These are phyloP conservation scores for Nibea albiflora DNA, from an alignment of 2,113 vertebrate genomes.

Conservation along the genomic window DNA sequence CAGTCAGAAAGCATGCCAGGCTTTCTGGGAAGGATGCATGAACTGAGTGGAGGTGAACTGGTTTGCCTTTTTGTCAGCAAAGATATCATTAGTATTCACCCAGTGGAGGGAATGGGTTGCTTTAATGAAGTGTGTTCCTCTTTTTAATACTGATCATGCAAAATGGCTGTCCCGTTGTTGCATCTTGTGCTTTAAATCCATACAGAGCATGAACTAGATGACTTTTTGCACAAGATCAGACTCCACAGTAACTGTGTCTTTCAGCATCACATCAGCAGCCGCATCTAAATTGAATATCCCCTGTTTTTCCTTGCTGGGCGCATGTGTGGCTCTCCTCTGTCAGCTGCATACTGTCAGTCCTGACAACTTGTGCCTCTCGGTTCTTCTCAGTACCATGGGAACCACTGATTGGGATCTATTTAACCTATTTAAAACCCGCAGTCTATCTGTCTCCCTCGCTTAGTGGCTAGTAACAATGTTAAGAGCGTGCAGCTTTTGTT, in stretches of 20 bases:
- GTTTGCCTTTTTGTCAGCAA: background rate
- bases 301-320: conserved; percentile 9
- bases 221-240: background rate
- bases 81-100: background rate
- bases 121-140: background rate
- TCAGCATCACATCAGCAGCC: conserved; percentile 23
- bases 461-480: conserved; percentile 10
- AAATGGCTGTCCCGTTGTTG: background rate
- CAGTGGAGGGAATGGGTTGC: background rate
- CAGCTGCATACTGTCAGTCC: conserved; percentile 31
- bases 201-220: background rate
- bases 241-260: conserved; percentile 13
- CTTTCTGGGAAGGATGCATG: background rate
- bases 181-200: background rate
- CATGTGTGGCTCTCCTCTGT: conserved; percentile 24
- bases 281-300: conserved; percentile 19
- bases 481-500: background rate
- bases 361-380: conserved; percentile 14
- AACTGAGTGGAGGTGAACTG: conserved; percentile 1
- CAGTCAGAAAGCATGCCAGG: background rate
- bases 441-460: background rate
- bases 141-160: background rate
- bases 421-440: conserved; percentile 34
- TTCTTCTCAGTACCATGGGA: conserved; percentile 1
- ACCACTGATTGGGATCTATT: conserved; percentile 37